Base-by-base conservation (phyloP, 2,113 vertebrate genomes). In the Nematolebias whitei region DNA sequence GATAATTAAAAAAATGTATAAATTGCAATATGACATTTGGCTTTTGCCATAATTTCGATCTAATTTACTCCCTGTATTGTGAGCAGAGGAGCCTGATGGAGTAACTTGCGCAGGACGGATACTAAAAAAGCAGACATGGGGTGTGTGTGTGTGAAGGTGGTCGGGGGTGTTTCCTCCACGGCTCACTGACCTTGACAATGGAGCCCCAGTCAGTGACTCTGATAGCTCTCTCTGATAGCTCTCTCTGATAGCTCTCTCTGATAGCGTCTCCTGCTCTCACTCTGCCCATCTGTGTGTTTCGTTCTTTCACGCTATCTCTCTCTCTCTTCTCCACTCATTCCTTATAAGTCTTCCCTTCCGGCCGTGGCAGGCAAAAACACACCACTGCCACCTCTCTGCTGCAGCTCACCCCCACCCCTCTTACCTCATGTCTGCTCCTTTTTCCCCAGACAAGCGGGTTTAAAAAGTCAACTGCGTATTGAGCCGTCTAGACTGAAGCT, bases 381-480 rank as follows among this genome's bases (percentile, higher is more conserved):
- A 77, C 64, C 76, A 76, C 79, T 61, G 50, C 59, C 75, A 67
- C 59, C 71, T 76, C 85, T 80, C 72, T 70, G 60, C 83, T 74
- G 74, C 78, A 82, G 69, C 67, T 61, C 80, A 41, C 74, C 68
- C 44, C 58, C 58, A 24, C 63, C 69, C 61, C 81, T 63, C 85
- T 84, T 80, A 85, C 89, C 85, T 85, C 85, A 85, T 80, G 81
- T 87, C 86, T 90, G 82, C 84, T 88, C 76, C 84, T 80, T 86
- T 80, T 86, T 91, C 85, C 88, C 32, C 91, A 92, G 86, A 91
- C 89, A 85, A 90, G 87, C 87, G 75, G 89, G 89, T 90, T 90
- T 89, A 90, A 89, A 91, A 90, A 91, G 88, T 90, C 84, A 91
- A 91, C 86, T 87, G 86, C 84, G 76, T 90, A 90, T 92, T 90